Evolutionary conservation across 2,888 invertebrate genomes (phyloP).

Genomic region (Schizaphis graminum): DNA sequence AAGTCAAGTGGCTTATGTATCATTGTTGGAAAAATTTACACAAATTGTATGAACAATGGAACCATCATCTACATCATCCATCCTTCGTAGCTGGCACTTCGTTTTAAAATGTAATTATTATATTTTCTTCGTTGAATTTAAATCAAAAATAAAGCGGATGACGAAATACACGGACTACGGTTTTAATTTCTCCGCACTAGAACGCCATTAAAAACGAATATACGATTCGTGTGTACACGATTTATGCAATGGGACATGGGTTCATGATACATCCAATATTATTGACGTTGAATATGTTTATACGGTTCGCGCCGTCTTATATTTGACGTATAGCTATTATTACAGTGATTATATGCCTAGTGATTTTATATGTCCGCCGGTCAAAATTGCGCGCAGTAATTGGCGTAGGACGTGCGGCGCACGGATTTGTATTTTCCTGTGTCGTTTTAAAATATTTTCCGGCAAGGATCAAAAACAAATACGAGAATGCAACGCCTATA

Average conservation of each 20-base stretch:
- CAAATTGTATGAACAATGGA: no score
- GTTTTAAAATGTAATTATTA: neutral
- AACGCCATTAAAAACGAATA: neutral
- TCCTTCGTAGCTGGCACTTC: neutral
- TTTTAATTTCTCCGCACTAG: neutral
- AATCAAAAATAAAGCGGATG: neutral
- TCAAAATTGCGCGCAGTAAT: neutral
- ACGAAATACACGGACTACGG: neutral
- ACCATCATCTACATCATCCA: neutral
- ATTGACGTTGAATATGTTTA: neutral
- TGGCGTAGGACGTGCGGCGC: neutral
- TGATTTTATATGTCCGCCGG: neutral
- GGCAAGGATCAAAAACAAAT: neutral
- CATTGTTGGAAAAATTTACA: no score
- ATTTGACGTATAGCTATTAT: neutral
- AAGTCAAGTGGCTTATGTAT: no score
- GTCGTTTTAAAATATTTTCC: conserved; percentile 10
- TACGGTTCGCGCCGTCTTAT: neutral
- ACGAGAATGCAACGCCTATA: neutral
- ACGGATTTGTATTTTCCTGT: neutral
- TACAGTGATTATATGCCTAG: neutral
- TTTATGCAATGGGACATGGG: neutral
- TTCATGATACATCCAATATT: neutral
- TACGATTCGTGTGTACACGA: neutral
- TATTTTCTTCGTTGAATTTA: neutral